These are phyloP conservation scores for Philopotamus ludificatus DNA, from an alignment of 1,140 invertebrate species.

Conservation along the genomic window DNA sequence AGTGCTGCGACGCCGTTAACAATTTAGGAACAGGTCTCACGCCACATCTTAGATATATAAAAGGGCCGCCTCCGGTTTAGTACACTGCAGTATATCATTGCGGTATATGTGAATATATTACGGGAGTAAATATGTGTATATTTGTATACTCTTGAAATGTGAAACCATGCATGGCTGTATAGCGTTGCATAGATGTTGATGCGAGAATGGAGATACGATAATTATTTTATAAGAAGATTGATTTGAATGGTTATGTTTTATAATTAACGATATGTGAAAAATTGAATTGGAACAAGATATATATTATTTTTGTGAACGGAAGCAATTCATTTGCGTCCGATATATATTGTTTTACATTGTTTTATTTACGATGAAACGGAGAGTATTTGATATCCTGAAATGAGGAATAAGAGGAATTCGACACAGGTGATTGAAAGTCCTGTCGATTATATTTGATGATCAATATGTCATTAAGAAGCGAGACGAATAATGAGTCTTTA, in stretches of 20 bases:
- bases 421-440: no score
- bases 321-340: no score
- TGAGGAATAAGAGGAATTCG: no score
- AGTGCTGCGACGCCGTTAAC: conserved; percentile 83
- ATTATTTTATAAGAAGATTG: neutral
- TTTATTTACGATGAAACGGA: no score
- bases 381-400: no score
- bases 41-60: conserved; percentile 80
- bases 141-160: neutral
- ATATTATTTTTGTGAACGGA: neutral
- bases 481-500: no score
- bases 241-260: neutral
- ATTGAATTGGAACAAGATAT: neutral
- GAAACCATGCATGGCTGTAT: neutral
- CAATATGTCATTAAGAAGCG: no score
- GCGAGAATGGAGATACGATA: no score
- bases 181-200: no score
- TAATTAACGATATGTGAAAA: neutral
- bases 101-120: neutral
- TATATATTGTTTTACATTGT: neutral
- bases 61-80: conserved; percentile 83
- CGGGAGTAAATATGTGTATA: neutral
- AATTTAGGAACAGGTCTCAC: conserved; percentile 78
- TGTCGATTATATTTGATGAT: no score
- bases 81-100: conserved; percentile 6